Conservation (phyloP, 2,888 invertebrate genomes). For the Rhingia campestris region DNA sequence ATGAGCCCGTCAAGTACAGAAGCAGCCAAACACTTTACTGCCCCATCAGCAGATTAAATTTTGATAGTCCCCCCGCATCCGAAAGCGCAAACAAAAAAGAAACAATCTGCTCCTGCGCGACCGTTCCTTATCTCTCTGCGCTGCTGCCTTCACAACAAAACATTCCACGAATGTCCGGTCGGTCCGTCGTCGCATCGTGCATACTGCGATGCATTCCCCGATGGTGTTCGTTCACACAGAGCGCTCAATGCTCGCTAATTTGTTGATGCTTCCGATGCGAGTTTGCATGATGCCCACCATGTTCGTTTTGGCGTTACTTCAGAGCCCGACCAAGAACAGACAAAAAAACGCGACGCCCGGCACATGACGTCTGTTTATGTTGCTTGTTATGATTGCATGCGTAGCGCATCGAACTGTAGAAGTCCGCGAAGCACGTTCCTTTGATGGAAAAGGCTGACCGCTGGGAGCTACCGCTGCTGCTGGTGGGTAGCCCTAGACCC, state of each 20-base stretch:
- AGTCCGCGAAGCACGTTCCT: slow-evolving; percentile 68
- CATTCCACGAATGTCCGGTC: slow-evolving; percentile 54
- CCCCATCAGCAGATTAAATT: slow-evolving; percentile 59
- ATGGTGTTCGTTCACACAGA: slow-evolving; percentile 45
- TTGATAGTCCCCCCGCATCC: slow-evolving; percentile 40
- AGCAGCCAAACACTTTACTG: slow-evolving; percentile 33
- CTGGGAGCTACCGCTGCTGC: background rate
- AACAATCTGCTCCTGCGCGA: slow-evolving; percentile 35
- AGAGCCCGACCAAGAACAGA: background rate
- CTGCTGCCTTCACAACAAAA: slow-evolving; percentile 26
- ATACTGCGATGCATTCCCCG: background rate
- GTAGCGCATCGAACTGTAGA: slow-evolving; percentile 60
- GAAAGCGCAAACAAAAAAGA: background rate
- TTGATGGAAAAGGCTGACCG: slow-evolving; percentile 56
- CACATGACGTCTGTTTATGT: slow-evolving; percentile 67
- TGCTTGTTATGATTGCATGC: slow-evolving; percentile 69
- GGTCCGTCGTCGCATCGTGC: slow-evolving; percentile 6
- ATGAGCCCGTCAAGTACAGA: slow-evolving; percentile 21
- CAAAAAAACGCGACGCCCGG: slow-evolving; percentile 38
- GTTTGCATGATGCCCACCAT: slow-evolving; percentile 73
- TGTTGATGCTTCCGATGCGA: slow-evolving; percentile 71
- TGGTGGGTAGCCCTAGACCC: slow-evolving; percentile 12
- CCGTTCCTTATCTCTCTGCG: slow-evolving; percentile 51
- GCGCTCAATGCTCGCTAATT: slow-evolving; percentile 49
- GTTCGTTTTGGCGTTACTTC: slow-evolving; percentile 61